phyloP scores from a whole-genome alignment of 2,113 vertebrate genomes.

The Vidua chalybeata region DNA sequence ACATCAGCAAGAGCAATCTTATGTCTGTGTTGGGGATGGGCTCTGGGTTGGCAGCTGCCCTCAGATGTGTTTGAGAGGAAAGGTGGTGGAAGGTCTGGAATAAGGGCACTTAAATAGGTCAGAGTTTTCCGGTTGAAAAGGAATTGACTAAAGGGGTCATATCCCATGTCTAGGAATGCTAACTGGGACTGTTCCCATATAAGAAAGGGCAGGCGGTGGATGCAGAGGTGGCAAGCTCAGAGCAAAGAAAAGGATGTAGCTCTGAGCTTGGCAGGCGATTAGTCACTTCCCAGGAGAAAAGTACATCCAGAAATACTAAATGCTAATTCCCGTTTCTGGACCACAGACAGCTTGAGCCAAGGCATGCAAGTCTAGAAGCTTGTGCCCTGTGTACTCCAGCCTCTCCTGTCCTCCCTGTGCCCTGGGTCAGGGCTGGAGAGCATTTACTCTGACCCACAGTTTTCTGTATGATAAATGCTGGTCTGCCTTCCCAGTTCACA shows the following conservation, averaged over 20 bases:
- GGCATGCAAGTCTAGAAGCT: not conserved
- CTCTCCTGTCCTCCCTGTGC: not conserved
- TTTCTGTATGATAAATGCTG: not conserved
- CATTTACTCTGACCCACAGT: not conserved
- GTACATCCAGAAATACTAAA: not conserved
- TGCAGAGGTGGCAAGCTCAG: not conserved
- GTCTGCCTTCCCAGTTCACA: not conserved
- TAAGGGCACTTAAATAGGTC: constrained; percentile 25
- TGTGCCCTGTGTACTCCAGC: not conserved
- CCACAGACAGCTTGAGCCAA: not conserved
- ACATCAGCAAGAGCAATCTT: not conserved
- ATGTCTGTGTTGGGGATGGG: fast-evolving
- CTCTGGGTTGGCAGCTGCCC: not conserved
- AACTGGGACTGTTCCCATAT: not conserved
- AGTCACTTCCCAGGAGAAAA: not conserved
- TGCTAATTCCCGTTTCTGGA: not conserved
- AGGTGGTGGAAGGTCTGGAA: constrained; percentile 1
- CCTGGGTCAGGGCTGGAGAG: not conserved
- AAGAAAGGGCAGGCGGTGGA: not conserved
- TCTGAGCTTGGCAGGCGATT: not conserved
- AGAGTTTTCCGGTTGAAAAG: not conserved
- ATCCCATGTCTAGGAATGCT: not conserved
- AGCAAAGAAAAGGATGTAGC: not conserved
- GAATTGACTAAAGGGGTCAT: not conserved
- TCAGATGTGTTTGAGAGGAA: not conserved